phyloP scores from a whole-genome alignment of 1,140 invertebrate species.

The Anastatus disparis region DNA sequence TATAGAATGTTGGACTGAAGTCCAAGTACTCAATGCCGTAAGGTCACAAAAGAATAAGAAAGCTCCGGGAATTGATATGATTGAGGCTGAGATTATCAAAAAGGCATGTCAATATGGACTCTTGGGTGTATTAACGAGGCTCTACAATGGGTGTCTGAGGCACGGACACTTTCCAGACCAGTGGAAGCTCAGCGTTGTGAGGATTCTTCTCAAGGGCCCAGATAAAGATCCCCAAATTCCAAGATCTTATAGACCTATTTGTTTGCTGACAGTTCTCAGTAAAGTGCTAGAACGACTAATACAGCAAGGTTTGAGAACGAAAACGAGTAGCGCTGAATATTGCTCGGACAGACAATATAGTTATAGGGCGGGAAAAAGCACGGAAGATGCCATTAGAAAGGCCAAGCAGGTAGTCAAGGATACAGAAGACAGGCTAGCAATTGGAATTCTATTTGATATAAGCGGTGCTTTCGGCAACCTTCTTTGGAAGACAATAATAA shows the following conservation, averaged over 20 bases:
- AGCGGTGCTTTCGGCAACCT: no score
- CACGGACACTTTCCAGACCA: constrained; percentile 33
- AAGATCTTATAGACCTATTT: constrained; percentile 49
- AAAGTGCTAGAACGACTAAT: constrained; percentile 48
- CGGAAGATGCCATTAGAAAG: constrained; percentile 31
- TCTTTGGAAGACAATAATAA: no score
- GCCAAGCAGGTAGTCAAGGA: not conserved
- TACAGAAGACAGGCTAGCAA: no score
- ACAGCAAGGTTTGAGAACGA: constrained; percentile 14
- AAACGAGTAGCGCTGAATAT: not conserved
- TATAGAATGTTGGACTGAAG: no score
- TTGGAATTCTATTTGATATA: no score
- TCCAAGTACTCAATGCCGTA: not conserved
- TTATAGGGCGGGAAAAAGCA: not conserved
- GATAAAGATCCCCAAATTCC: constrained; percentile 36
- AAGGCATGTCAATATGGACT: not conserved
- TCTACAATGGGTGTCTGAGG: no score
- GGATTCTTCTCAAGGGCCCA: constrained; percentile 38
- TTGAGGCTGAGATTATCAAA: not conserved
- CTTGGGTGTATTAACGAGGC: no score
- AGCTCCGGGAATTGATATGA: not conserved
- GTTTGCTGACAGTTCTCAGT: constrained; percentile 45
- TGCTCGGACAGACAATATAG: constrained; percentile 20
- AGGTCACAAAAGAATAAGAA: not conserved
- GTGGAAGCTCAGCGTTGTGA: constrained; percentile 45